phyloP scores from a whole-genome alignment of 1,140 invertebrate species.

The Zaprionus lachaisei region DNA sequence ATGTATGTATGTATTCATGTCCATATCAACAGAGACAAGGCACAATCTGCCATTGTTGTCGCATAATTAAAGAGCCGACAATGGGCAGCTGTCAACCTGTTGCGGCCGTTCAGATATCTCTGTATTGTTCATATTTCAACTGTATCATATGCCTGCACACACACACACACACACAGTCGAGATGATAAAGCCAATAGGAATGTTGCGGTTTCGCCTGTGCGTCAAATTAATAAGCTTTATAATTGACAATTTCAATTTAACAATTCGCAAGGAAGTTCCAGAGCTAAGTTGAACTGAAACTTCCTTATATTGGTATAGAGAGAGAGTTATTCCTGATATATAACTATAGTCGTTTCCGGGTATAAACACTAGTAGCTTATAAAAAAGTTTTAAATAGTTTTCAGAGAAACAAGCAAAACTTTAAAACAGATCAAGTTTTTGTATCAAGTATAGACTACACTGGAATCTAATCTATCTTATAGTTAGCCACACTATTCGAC shows the following conservation, averaged over 20 bases:
- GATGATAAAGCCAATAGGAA: background rate
- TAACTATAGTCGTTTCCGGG: no score
- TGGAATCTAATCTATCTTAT: no score
- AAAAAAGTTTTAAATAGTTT: no score
- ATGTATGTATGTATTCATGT: background rate
- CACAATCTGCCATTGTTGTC: conserved; percentile 15
- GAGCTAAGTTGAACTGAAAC: background rate
- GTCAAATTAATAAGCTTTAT: background rate
- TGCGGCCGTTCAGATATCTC: background rate
- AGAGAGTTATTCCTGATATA: background rate
- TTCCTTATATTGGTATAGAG: background rate
- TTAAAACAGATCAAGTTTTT: no score
- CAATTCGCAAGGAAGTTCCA: background rate
- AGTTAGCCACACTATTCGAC: no score
- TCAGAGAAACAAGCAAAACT: no score
- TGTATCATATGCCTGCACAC: background rate
- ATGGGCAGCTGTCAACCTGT: conserved; percentile 1
- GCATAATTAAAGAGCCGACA: conserved; percentile 26
- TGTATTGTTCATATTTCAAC: background rate
- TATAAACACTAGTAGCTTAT: no score
- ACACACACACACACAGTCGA: background rate
- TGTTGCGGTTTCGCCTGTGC: background rate
- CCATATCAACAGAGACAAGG: background rate
- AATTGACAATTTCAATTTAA: background rate
- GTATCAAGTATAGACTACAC: no score